These are phyloP conservation scores for Serilophus lunatus DNA, from an alignment of 2,113 vertebrate species.

Conservation along the genomic window DNA sequence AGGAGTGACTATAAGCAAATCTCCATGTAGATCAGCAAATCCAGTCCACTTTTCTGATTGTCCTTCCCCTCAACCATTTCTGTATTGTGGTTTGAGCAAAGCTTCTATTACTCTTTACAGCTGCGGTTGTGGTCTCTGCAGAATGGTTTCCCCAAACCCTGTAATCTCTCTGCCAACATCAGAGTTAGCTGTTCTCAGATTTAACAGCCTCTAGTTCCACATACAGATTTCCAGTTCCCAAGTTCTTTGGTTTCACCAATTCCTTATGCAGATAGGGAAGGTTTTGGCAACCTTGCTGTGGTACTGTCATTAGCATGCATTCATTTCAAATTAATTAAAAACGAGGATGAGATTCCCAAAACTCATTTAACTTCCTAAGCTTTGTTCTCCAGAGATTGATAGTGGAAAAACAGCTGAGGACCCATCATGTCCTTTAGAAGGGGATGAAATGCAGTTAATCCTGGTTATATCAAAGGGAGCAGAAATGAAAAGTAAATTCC, in stretches of 20 bases:
- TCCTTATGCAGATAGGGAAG: background rate
- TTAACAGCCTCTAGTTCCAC: background rate
- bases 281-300: slow-evolving; percentile 13
- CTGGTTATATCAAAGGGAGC: slow-evolving; percentile 21
- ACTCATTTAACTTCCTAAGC: slow-evolving; percentile 42
- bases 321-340: slow-evolving; percentile 48
- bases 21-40: slow-evolving; percentile 8
- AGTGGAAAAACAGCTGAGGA: background rate
- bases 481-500: slow-evolving; percentile 27
- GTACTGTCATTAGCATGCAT: background rate
- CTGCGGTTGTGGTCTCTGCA: background rate
- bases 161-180: background rate
- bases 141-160: background rate
- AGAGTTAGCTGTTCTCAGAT: background rate
- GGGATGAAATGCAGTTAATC: slow-evolving; percentile 28
- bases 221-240: background rate
- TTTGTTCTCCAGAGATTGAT: slow-evolving; percentile 20
- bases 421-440: slow-evolving; percentile 5
- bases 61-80: background rate
- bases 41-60: background rate
- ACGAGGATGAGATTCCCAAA: background rate
- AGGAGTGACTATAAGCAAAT: background rate
- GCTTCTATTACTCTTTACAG: slow-evolving; percentile 31
- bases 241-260: background rate
- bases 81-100: background rate